These are phyloP conservation scores for Drosophila robusta DNA, from an alignment of 2,888 invertebrate species.

Conservation along the genomic window DNA sequence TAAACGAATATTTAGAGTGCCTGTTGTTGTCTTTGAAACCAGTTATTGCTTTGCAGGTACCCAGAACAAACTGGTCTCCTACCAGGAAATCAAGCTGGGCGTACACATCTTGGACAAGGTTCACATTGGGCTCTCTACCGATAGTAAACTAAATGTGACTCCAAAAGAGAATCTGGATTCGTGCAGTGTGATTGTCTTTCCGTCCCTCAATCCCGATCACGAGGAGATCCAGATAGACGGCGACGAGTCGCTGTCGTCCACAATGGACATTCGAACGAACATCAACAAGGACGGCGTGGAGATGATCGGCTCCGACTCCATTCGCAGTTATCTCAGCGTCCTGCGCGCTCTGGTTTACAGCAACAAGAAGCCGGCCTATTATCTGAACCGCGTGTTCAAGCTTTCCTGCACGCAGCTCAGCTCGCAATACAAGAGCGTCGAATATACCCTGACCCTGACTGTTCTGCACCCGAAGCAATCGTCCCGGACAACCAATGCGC, in stretches of 20 bases:
- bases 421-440: conserved; percentile 97
- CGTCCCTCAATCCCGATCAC: conserved; percentile 97
- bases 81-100: conserved; percentile 87
- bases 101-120: conserved; percentile 95
- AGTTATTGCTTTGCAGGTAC: conserved; percentile 64
- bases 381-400: conserved; percentile 97
- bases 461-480: conserved; percentile 92
- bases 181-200: conserved; percentile 97
- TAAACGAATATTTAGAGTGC: conserved; percentile 21
- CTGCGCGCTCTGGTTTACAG: conserved; percentile 91
- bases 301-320: conserved; percentile 84
- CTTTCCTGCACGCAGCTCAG: conserved; percentile 97
- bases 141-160: conserved; percentile 23
- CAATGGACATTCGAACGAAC: conserved; percentile 87
- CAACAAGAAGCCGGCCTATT: conserved; percentile 98
- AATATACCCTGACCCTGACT: conserved; percentile 96
- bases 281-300: conserved; percentile 95
- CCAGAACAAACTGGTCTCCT: conserved; percentile 84
- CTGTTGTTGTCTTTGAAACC: not conserved
- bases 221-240: conserved; percentile 88
- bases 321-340: conserved; percentile 83
- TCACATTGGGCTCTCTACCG: conserved; percentile 88
- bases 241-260: conserved; percentile 83
- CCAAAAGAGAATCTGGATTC: conserved; percentile 88
- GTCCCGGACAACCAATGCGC: conserved; percentile 85